These are phyloP conservation scores for Leptinotarsa undecemlineata DNA, from an alignment of 1,140 invertebrate species.

Conservation along the genomic window DNA sequence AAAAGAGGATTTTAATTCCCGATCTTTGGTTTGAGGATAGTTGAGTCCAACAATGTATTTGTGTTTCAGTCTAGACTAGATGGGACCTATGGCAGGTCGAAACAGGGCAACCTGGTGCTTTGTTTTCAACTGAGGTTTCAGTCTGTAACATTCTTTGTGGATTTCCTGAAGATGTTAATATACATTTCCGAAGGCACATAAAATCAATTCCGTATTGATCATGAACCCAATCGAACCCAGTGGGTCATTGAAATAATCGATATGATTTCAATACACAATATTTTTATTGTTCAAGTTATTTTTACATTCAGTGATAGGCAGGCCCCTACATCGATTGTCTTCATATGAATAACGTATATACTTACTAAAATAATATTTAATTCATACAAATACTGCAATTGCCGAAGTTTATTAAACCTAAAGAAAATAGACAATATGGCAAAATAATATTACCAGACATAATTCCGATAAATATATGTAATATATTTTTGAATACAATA, in stretches of 20 bases:
- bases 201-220: too few relatives aligned
- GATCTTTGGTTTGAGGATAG: too few relatives aligned
- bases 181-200: too few relatives aligned
- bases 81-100: too few relatives aligned
- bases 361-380: conserved; percentile 13
- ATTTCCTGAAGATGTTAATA: too few relatives aligned
- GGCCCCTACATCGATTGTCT: conserved; percentile 17
- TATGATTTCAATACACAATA: neutral
- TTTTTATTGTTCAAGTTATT: neutral
- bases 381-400: conserved; percentile 14
- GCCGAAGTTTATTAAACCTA: neutral
- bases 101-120: too few relatives aligned
- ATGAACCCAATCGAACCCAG: too few relatives aligned
- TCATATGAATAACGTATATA: conserved; percentile 7
- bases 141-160: too few relatives aligned
- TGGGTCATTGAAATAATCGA: neutral
- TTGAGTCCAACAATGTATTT: too few relatives aligned
- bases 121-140: too few relatives aligned
- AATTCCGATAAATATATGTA: neutral
- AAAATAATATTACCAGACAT: neutral
- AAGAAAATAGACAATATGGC: neutral
- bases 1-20: too few relatives aligned
- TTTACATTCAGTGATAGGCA: neutral
- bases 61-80: too few relatives aligned
- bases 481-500: conserved; percentile 9